Percentiles rank a stretch among this genome's conserved stretches.
Evolutionary conservation across 2,888 invertebrate species (phyloP).

Genomic region (Laothoe populi): DNA sequence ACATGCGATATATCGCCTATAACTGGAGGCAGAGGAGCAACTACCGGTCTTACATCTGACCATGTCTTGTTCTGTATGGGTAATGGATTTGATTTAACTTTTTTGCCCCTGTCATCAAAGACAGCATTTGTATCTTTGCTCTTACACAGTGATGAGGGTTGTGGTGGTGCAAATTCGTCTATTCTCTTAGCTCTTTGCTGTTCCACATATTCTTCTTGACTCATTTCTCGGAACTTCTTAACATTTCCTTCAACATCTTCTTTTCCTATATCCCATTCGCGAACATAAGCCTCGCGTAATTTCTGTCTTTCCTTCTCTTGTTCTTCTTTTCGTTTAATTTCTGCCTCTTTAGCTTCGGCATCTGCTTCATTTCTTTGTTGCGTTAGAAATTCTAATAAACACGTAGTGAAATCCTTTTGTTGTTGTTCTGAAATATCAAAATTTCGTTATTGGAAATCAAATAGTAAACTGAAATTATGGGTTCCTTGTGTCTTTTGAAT

Average conservation of each 20-base stretch:
- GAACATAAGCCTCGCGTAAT: conserved; percentile 81
- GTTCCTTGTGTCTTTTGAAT: background rate
- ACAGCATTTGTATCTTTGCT: conserved; percentile 43
- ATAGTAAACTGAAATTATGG: background rate
- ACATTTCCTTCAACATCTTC: conserved; percentile 81
- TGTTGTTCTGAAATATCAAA: conserved; percentile 52
- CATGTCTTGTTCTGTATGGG: conserved; percentile 56
- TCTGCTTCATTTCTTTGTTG: conserved; percentile 80
- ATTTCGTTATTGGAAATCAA: background rate
- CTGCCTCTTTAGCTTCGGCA: conserved; percentile 69
- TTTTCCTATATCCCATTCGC: conserved; percentile 91
- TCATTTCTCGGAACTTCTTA: conserved; percentile 83
- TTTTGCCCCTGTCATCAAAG: conserved; percentile 63
- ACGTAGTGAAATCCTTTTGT: conserved; percentile 60
- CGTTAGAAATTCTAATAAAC: conserved; percentile 73
- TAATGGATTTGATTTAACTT: background rate
- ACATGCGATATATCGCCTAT: conserved; percentile 47
- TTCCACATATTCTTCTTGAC: conserved; percentile 91
- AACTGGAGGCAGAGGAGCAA: conserved; percentile 56
- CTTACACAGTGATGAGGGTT: conserved; percentile 44
- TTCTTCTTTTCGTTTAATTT: conserved; percentile 67
- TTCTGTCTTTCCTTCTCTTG: conserved; percentile 79
- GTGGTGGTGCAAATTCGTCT: conserved; percentile 91
- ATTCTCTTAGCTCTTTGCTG: conserved; percentile 89
- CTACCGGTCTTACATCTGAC: conserved; percentile 67